phyloP scores from a whole-genome alignment of 2,797 vertebrate genomes.

The Bradypodion pumilum region DNA sequence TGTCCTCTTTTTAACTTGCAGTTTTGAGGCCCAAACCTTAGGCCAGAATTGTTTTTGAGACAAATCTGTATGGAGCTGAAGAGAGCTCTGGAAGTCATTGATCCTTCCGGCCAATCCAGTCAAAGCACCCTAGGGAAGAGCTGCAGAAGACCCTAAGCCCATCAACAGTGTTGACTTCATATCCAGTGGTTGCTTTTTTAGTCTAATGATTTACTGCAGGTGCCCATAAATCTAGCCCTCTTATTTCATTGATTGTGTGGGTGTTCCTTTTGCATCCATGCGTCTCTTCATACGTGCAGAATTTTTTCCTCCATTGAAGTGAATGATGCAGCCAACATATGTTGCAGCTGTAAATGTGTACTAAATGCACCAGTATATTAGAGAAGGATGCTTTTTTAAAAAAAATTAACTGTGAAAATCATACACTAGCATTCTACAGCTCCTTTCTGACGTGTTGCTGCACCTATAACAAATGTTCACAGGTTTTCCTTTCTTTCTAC shows the following conservation, averaged over 20 bases:
- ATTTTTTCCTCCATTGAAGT: background rate
- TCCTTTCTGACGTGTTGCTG: background rate
- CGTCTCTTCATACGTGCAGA: background rate
- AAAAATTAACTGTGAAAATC: background rate
- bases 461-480: background rate
- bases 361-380: background rate
- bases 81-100: background rate
- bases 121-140: background rate
- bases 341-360: background rate
- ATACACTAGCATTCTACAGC: background rate
- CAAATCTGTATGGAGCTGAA: background rate
- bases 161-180: background rate
- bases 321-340: background rate
- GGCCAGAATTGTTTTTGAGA: background rate
- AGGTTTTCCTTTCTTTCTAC: conserved; percentile 52
- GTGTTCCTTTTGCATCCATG: background rate
- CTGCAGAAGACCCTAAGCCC: background rate
- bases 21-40: background rate
- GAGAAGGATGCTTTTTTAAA: background rate
- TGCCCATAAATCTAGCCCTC: background rate
- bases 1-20: background rate
- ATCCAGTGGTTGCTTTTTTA: background rate
- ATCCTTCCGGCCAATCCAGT: background rate
- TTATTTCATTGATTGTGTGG: background rate
- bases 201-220: background rate